Evolutionary conservation across 1,140 invertebrate genomes (phyloP), one percentile per base, ranked within the genome.

Genomic region (Drepana arcuata): DNA sequence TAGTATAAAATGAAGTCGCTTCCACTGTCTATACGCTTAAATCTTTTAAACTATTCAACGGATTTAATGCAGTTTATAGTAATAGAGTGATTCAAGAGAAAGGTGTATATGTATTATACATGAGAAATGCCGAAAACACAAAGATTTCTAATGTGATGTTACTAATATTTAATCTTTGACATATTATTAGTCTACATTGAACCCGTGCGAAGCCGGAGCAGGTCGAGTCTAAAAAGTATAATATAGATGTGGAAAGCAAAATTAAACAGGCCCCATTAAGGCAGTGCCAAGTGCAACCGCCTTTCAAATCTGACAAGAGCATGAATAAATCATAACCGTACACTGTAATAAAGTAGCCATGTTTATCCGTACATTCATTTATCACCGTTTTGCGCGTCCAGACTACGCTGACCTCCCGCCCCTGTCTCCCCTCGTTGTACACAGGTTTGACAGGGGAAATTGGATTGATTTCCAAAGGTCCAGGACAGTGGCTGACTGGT

Each of bases 301-400:
- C 58, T 64, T 46, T 61, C 64, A 63, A 63, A 65, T 57, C 60
- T 57, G 61, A 66, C 68, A 72, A 60, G 58, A 53, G 54, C 48
- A 69, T 79, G 65, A 79, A 75, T 79, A 79, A 79, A 79, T 79
- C 74, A 79, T 72, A 61, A 62, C 50, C 44, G 55, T 48, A 48
- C 56, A 48, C 57, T 65, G 55, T 74, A 72, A 79, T 79, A 75
- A 79, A 79, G 71, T 74, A 69, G 63, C 64, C 55, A 54, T 72
- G 72, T 72, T 75, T 71, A 66, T 72, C 65, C 55, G 39, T 34
- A 44, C 35, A 48, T 48, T 62, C 70, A 69, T 78, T 72, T 68
- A 78, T 78, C 73, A 78, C 40, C 44, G 55, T 55, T 58, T 63
- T 38, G 41, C 42, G 11, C 23, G 46, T 31, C 70, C 61, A 63